Conservation (phyloP, 1,140 invertebrate genomes). For the Ctenoplectra terminalis region DNA sequence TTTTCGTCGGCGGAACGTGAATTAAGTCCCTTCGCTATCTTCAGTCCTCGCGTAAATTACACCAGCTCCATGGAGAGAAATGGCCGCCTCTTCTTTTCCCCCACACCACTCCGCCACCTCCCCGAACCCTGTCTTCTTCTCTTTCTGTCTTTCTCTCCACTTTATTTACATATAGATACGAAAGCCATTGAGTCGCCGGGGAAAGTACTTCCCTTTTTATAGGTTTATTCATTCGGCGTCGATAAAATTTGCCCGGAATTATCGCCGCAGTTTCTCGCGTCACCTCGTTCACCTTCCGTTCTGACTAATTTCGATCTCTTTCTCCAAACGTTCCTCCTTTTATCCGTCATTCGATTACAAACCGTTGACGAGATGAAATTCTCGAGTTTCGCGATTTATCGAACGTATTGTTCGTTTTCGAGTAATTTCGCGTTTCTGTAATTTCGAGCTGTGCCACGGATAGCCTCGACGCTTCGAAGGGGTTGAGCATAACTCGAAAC, state of each 20-base stretch:
- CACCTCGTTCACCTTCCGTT: neutral
- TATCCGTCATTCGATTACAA: neutral
- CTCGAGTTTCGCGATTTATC: neutral
- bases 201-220: conserved; percentile 69
- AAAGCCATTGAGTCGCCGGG: conserved; percentile 67
- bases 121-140: neutral
- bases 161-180: conserved; percentile 82
- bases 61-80: conserved; percentile 76
- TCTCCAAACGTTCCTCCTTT: accelerated
- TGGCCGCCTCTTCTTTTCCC: conserved; percentile 73
- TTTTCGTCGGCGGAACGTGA: conserved; percentile 69
- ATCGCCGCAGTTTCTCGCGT: conserved; percentile 41
- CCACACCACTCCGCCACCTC: conserved; percentile 48
- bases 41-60: conserved; percentile 76
- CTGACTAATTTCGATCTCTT: too few species aligned
- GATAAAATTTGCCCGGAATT: conserved; percentile 70
- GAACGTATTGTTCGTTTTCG: conserved; percentile 6
- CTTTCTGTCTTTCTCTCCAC: conserved; percentile 33
- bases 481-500: conserved; percentile 72
- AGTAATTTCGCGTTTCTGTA: conserved; percentile 11
- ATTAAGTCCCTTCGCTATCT: conserved; percentile 73
- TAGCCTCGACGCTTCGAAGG: conserved; percentile 58
- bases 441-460: conserved; percentile 13
- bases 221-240: conserved; percentile 64
- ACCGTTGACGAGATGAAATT: neutral